A percentile compares a stretch with the other conserved stretches of the same genome.
These are phyloP conservation scores for Amiota minor DNA, from an alignment of 2,888 invertebrate genomes.

Conservation along the genomic window DNA sequence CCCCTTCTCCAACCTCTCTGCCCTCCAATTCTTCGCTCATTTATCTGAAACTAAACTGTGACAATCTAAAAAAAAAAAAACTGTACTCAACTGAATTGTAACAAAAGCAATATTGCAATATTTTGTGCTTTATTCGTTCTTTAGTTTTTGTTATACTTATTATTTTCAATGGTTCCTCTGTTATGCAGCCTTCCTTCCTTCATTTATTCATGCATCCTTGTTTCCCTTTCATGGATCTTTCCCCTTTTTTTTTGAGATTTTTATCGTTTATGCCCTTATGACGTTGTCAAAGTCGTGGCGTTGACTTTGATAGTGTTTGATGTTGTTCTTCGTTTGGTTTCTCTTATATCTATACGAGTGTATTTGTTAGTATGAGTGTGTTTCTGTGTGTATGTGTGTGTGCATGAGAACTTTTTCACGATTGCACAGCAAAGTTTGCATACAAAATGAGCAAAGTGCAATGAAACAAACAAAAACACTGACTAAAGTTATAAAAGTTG, in stretches of 20 bases:
- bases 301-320: too few relatives aligned
- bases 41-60: too few relatives aligned
- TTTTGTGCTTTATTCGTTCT: neutral
- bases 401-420: neutral
- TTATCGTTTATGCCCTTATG: neutral
- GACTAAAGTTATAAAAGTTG: constrained; percentile 11
- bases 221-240: too few relatives aligned
- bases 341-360: too few relatives aligned
- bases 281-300: neutral
- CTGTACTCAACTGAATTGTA: neutral
- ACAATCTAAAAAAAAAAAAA: too few relatives aligned
- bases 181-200: too few relatives aligned
- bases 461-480: neutral
- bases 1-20: too few relatives aligned
- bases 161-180: neutral
- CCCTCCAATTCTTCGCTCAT: too few relatives aligned
- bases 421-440: constrained; percentile 13
- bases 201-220: too few relatives aligned
- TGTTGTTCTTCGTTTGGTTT: too few relatives aligned
- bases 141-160: neutral
- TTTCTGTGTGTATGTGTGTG: neutral
- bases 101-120: constrained; percentile 18
- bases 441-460: constrained; percentile 11
- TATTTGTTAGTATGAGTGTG: neutral
- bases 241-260: neutral